These are phyloP conservation scores for Maniola jurtina DNA, from an alignment of 1,140 invertebrate genomes.

Conservation along the genomic window DNA sequence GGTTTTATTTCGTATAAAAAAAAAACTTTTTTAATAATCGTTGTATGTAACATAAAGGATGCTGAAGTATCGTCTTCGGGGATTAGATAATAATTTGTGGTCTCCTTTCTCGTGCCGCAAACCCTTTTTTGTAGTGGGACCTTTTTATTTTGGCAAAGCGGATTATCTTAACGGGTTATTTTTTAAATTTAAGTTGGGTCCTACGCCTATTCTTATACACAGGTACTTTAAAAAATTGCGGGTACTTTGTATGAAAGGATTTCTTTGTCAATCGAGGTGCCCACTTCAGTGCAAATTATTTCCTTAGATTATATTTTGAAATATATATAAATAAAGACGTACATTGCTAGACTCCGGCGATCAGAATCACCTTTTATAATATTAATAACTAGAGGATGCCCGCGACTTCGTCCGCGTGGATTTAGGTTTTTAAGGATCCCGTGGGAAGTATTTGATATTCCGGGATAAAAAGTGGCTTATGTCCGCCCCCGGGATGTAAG, in stretches of 20 bases:
- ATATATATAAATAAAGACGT: neutral
- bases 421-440: too few species aligned
- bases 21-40: conserved; percentile 38
- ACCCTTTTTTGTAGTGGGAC: conserved; percentile 43
- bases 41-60: conserved; percentile 40
- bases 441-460: too few species aligned
- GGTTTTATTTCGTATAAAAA: neutral
- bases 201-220: conserved; percentile 22
- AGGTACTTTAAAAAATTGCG: conserved; percentile 23
- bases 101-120: conserved; percentile 46
- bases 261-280: neutral
- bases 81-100: conserved; percentile 69
- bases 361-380: too few species aligned
- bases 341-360: too few species aligned
- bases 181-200: conserved; percentile 16
- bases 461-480: too few species aligned
- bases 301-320: neutral
- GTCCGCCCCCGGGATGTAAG: too few species aligned
- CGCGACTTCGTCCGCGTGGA: too few species aligned
- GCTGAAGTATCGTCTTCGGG: conserved; percentile 40
- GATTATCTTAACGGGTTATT: conserved; percentile 71
- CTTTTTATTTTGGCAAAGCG: conserved; percentile 60
- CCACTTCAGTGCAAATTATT: neutral
- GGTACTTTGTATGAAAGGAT: conserved; percentile 24
- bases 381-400: too few species aligned